A percentile compares a stretch with the other conserved stretches of the same genome.
phyloP scores from a whole-genome alignment of 1,140 invertebrate genomes.

The Pararge aegeria region DNA sequence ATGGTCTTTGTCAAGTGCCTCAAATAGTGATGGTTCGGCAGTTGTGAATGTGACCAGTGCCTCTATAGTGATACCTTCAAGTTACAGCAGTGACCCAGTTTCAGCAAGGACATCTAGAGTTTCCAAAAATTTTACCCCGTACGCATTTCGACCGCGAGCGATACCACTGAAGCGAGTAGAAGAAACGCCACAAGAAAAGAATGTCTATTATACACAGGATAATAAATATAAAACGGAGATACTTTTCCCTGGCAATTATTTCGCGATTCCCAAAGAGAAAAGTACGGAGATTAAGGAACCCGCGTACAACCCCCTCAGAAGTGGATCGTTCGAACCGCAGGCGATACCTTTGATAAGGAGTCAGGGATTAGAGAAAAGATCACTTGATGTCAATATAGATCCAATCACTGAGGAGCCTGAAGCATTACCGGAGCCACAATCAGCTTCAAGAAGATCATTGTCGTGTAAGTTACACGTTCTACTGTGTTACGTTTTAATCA shows the following conservation, averaged over 20 bases:
- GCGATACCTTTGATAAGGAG: slow-evolving; percentile 59
- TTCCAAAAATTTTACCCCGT: slow-evolving; percentile 31
- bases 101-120: slow-evolving; percentile 32
- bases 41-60: slow-evolving; percentile 56
- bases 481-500: slow-evolving; percentile 1
- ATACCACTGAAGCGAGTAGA: slow-evolving; percentile 47
- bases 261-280: slow-evolving; percentile 72
- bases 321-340: slow-evolving; percentile 47
- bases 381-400: slow-evolving; percentile 48
- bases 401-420: slow-evolving; percentile 53
- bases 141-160: slow-evolving; percentile 58
- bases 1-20: slow-evolving; percentile 43
- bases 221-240: slow-evolving; percentile 60
- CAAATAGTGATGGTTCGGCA: slow-evolving; percentile 47
- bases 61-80: slow-evolving; percentile 51
- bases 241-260: slow-evolving; percentile 74
- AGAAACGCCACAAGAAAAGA: slow-evolving; percentile 46
- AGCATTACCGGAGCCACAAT: slow-evolving; percentile 41
- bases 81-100: slow-evolving; percentile 30
- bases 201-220: slow-evolving; percentile 48
- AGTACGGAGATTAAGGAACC: slow-evolving; percentile 45
- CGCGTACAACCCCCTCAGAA: slow-evolving; percentile 30
- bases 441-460: slow-evolving; percentile 62
- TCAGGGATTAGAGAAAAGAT: slow-evolving; percentile 54
- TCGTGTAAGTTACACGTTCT: slow-evolving; percentile 55